Evolutionary conservation across 1,140 invertebrate species (phyloP).

Genomic region (Anagrus nilaparvatae): DNA sequence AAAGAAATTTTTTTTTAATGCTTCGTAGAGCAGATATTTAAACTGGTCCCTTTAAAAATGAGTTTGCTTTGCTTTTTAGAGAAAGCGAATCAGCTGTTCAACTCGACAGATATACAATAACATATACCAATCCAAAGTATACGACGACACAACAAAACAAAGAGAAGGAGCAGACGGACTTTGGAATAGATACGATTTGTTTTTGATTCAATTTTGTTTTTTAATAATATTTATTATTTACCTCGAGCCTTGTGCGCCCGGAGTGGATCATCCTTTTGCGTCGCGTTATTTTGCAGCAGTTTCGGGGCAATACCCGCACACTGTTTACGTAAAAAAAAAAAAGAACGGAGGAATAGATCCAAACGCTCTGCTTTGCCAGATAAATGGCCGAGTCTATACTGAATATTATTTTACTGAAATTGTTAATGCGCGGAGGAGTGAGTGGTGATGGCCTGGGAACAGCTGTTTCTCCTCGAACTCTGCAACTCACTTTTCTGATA

Average conservation of each 20-base stretch:
- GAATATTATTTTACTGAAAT: conserved; percentile 24
- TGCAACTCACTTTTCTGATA: conserved; percentile 18
- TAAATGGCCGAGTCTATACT: conserved; percentile 42
- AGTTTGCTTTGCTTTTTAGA: no score
- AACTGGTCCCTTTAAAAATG: no score
- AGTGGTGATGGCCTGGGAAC: conserved; percentile 6
- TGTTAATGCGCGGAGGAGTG: conserved; percentile 15
- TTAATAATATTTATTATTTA: no score
- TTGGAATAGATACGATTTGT: neutral
- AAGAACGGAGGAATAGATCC: conserved; percentile 16
- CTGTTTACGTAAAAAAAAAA: conserved; percentile 19
- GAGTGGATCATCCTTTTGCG: conserved; percentile 46
- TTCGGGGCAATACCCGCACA: conserved; percentile 38
- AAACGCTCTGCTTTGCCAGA: conserved; percentile 30
- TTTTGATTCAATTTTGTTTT: no score
- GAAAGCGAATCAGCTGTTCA: conserved; percentile 40
- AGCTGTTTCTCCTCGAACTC: neutral
- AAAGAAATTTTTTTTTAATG: no score
- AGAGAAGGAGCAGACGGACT: neutral
- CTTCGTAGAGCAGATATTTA: no score
- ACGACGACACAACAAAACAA: neutral
- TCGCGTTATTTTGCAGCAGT: conserved; percentile 43
- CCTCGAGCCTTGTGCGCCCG: conserved; percentile 43
- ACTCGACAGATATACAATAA: conserved; percentile 39
- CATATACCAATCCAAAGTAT: conserved; percentile 35